phyloP scores from a whole-genome alignment of 2,113 vertebrate genomes.

The Chunga burmeisteri region DNA sequence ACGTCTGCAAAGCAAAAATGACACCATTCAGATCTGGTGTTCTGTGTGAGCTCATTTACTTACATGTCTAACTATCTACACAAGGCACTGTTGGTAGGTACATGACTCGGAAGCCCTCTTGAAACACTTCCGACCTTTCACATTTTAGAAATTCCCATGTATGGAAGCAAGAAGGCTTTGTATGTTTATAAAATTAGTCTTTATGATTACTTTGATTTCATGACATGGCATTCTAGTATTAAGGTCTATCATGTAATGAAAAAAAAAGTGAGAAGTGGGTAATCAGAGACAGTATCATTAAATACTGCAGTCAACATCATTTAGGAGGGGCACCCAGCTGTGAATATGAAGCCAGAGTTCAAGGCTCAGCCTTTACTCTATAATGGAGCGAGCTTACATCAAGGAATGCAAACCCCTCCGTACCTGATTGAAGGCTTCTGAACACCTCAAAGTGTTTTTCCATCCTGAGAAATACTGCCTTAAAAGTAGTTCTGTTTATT shows the following conservation, averaged over 20 bases:
- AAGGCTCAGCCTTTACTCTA: not conserved
- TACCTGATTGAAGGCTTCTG: not conserved
- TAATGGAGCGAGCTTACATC: not conserved
- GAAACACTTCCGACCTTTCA: not conserved
- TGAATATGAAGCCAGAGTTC: not conserved
- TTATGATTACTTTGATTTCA: not conserved
- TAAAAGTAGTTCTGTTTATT: not conserved
- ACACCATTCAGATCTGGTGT: not conserved
- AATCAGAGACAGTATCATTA: not conserved
- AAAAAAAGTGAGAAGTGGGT: not conserved
- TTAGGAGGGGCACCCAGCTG: not conserved
- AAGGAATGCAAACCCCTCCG: not conserved
- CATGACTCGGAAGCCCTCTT: not conserved
- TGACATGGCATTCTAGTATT: not conserved
- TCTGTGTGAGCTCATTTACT: not conserved
- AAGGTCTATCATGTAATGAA: not conserved
- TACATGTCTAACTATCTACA: not conserved
- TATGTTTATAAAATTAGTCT: not conserved
- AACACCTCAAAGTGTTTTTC: not conserved
- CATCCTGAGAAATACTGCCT: not conserved
- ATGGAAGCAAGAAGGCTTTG: not conserved
- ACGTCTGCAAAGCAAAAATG: not conserved
- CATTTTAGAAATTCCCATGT: not conserved
- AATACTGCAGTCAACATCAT: not conserved
- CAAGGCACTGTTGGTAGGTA: not conserved